Percentiles rank a stretch among this genome's conserved stretches.
These are phyloP conservation scores for Heterotilapia buettikoferi DNA, from an alignment of 2,113 vertebrate genomes.

Conservation along the genomic window DNA sequence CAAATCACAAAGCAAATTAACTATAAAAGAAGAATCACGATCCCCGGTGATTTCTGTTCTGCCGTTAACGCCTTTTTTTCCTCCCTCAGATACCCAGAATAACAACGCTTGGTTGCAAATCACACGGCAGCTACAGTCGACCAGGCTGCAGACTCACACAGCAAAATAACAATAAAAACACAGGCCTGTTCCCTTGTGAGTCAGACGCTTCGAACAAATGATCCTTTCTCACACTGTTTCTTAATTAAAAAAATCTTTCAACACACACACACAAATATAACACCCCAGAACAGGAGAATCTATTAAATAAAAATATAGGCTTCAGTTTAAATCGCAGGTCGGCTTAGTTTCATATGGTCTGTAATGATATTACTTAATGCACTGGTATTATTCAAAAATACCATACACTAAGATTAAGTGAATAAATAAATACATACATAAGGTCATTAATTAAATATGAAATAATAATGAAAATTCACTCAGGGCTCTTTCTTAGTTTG, in stretches of 20 bases:
- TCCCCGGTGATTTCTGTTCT: conserved; percentile 15
- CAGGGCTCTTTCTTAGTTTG: background rate
- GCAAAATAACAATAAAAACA: background rate
- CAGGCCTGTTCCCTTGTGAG: background rate
- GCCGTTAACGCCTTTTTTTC: background rate
- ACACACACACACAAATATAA: background rate
- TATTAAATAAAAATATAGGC: background rate
- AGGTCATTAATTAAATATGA: background rate
- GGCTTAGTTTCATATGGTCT: accelerated
- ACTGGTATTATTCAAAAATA: background rate
- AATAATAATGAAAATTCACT: background rate
- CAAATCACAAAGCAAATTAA: conserved; percentile 52
- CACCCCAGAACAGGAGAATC: background rate
- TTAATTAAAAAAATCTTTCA: conserved; percentile 14
- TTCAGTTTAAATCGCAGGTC: background rate
- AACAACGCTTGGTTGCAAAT: background rate
- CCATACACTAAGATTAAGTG: accelerated
- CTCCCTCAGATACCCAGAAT: background rate
- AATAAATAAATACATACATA: background rate
- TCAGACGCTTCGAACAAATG: background rate
- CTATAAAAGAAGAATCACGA: background rate
- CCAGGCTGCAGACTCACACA: background rate
- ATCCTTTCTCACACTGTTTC: conserved; percentile 1
- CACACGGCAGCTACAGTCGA: background rate
- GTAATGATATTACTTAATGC: background rate